phyloP scores from a whole-genome alignment of 2,797 vertebrate species.

The Yasuhikotakia modesta region DNA sequence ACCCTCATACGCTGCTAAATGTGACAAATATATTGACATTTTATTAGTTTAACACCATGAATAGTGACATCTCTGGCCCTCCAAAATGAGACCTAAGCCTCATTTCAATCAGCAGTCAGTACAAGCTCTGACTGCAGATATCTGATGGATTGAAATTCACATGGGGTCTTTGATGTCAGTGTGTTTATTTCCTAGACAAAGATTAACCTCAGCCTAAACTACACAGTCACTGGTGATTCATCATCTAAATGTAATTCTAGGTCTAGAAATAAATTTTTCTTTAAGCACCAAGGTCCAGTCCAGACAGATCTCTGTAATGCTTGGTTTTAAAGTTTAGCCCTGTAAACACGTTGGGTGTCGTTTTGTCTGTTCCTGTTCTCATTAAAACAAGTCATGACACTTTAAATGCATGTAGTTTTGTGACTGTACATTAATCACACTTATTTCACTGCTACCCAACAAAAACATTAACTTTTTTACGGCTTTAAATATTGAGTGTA shows the following conservation, averaged over 20 bases:
- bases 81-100: neutral
- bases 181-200: constrained; percentile 4
- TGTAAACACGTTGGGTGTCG: too few species aligned
- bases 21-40: neutral
- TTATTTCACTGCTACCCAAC: too few species aligned
- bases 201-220: too few species aligned
- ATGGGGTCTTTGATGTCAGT: neutral
- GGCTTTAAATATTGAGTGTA: neutral
- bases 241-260: constrained; percentile 3
- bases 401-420: too few species aligned
- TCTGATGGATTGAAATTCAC: neutral
- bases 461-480: too few species aligned
- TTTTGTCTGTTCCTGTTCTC: too few species aligned
- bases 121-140: neutral
- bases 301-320: neutral
- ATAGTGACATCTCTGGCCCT: too few species aligned
- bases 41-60: too few species aligned
- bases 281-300: neutral
- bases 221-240: neutral
- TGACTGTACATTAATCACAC: too few species aligned
- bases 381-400: too few species aligned
- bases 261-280: neutral
- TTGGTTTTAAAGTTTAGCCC: too few species aligned
- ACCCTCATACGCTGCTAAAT: neutral
- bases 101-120: too few species aligned